Base-by-base conservation (phyloP, 2,797 vertebrate species). In the Bradypodion pumilum region DNA sequence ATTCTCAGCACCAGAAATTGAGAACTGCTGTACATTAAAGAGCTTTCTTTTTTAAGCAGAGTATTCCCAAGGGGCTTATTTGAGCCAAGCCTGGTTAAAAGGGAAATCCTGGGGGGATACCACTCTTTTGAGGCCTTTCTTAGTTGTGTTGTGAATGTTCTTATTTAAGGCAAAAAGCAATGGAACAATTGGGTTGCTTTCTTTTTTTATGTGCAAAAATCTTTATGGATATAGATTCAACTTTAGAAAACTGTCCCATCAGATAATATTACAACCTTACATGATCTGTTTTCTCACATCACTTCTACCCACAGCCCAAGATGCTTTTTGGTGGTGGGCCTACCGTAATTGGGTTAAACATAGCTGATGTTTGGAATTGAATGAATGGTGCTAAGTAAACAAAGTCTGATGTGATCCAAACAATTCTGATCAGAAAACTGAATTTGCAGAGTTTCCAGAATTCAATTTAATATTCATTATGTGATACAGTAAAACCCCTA, bases 71-170 rank as follows among this genome's bases (percentile, higher is more conserved):
- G 78, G 49, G 78, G 1, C 42, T 59, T 9, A 40, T 73, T 62
- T 4, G 35, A 32, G 2, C 59, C 78, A 7, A 0, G 2, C 25
- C 69, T 49, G 2, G 10, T 5, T 12, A 81, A 80, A 74, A 32
- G 23, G 62, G 37, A 0, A 0, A 0, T 46, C 88, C 56, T 1
- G 79, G 40, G 65, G 25, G 5, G 3, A 40, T 9, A 23, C 68
- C 37, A 42, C 23, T 76, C 13, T 77, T 1, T 66, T n/a, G 60
- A 70, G 23, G 0, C 40, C 88, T 49, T 65, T 27, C 52, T 1
- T 59, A 80, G 82, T 21, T 72, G 70, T 49, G 5, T 0, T 68
- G 23, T 72, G 7, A 63, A 2, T 32, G 40, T 56, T 69, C n/a
- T 78, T 52, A 25, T 80, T 76, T 42, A 56, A 60, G 60, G 29